Evolutionary conservation across 2,797 vertebrate species (phyloP).

Genomic region (Aldrovandia affinis): DNA sequence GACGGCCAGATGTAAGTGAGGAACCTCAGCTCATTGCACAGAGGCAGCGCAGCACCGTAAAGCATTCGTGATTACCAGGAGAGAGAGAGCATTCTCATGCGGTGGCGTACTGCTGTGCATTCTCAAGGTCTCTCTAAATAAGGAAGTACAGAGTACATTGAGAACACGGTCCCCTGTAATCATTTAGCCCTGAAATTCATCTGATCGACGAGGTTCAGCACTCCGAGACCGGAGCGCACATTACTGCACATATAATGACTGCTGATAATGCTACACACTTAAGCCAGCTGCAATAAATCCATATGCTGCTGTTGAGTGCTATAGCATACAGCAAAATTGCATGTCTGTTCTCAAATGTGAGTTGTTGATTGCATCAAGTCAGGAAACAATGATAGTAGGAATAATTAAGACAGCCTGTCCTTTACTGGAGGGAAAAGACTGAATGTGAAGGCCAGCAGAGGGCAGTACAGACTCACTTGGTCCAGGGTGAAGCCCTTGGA

Average conservation of each 20-base stretch:
- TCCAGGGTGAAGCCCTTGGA: not conserved
- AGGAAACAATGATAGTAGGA: not conserved
- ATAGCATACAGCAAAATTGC: not conserved
- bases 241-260: not conserved
- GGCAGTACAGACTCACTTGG: constrained; percentile 20
- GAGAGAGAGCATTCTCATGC: not conserved
- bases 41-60: not conserved
- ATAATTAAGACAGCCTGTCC: not conserved
- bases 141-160: not conserved
- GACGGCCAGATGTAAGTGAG: constrained; percentile 66
- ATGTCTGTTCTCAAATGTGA: not conserved
- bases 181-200: not conserved
- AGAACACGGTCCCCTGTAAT: not conserved
- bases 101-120: not conserved
- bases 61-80: not conserved
- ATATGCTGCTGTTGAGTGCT: not conserved
- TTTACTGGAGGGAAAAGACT: not conserved
- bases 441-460: constrained; percentile 16
- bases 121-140: not conserved
- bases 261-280: not conserved
- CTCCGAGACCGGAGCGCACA: not conserved
- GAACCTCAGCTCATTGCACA: too few relatives aligned
- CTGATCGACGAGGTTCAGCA: not conserved
- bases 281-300: not conserved
- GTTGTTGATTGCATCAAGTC: not conserved